phyloP scores from a whole-genome alignment of 2,797 vertebrate genomes.

The Halcyon chelicuti region DNA sequence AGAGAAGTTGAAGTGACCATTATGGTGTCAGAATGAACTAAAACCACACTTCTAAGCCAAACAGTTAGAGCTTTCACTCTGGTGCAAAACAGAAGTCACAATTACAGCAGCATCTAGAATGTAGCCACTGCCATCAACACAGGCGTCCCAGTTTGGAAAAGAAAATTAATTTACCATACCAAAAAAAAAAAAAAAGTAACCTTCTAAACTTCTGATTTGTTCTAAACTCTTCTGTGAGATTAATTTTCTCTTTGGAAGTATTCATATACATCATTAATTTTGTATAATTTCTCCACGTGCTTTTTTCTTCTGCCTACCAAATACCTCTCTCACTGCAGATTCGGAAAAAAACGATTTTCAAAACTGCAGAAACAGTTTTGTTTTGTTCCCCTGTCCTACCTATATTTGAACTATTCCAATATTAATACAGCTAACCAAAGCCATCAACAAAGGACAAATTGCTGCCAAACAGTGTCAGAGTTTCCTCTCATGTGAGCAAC shows the following conservation, averaged over 20 bases:
- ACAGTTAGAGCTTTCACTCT: background rate
- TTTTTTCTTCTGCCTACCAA: background rate
- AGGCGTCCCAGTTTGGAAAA: background rate
- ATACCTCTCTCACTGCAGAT: background rate
- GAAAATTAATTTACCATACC: background rate
- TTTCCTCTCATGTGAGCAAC: slow-evolving; percentile 2
- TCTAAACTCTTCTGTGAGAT: background rate
- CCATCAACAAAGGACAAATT: background rate
- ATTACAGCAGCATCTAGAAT: background rate
- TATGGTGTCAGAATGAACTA: background rate
- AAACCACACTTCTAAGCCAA: background rate
- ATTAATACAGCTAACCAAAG: background rate
- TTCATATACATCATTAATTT: background rate
- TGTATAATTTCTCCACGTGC: background rate
- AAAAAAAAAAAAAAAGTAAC: background rate
- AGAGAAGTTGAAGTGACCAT: background rate
- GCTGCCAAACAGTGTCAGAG: background rate
- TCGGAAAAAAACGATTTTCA: background rate
- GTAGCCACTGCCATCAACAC: background rate
- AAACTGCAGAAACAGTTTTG: background rate
- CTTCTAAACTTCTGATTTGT: background rate
- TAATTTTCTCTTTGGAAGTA: background rate
- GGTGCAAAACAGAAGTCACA: background rate
- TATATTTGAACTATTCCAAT: background rate
- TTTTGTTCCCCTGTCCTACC: background rate